Evolutionary conservation across 1,140 invertebrate genomes (phyloP), one percentile per base, ranked within the genome.

Genomic region (Heliconius congener): DNA sequence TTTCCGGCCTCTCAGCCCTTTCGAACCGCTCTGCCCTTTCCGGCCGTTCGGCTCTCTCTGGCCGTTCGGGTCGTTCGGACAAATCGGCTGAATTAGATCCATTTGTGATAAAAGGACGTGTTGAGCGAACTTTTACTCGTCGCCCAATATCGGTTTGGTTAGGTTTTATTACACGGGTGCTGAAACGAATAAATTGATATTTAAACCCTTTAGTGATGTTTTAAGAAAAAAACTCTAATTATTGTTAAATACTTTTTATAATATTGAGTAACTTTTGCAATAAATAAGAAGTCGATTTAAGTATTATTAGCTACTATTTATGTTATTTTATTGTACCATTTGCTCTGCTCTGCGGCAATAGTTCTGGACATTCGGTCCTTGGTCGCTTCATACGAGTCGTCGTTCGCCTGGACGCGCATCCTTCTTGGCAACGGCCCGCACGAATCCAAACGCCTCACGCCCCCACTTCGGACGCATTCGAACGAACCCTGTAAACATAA

Each of bases 381-480:
- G 82, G 98, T 99, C 77, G 97, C 96, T 94, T 98, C 98, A 92
- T 99, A 99, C 77, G 98, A 97, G 95, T 99, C 98, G 91, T 99
- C 98, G 84, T 98, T 99, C 83, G 98, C 98, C 90, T 97, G 97
- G 82, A 99, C 97, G 76, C 97, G 96, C 96, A 99, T 98, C 90
- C 97, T 97, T 88, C 96, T 96, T 76, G 97, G 96, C 93, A 99
- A 95, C 72, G 97, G 95, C 77, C 98, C 98, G 89, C 98, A 96
- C 80, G 96, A 96, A 94, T 98, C 97, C 93, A 98, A 94, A 86
- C 95, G 95, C 84, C 96, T 95, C 77, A 93, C 93, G 77, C 91
- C 90, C 13, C 93, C 90, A 94, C 98, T 97, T 89, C 98, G 96
- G 85, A 99, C 96, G 94, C 98, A 99, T 94, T 99, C 98, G 95